Evolutionary conservation across 1,140 invertebrate species (phyloP).

Genomic region (Lordiphosa collinella): DNA sequence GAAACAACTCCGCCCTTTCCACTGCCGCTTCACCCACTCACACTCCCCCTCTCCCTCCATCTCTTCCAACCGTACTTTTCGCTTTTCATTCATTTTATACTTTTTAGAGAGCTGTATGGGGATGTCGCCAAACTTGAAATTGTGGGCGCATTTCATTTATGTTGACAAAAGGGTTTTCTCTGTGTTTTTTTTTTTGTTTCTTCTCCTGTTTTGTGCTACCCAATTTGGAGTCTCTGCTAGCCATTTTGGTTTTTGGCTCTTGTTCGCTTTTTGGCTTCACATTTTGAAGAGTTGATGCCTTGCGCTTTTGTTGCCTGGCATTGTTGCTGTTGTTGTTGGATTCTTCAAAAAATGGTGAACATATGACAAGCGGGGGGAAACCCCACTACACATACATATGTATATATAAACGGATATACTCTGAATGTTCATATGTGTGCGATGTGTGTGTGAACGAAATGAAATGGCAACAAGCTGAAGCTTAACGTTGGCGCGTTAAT

Average conservation of each 20-base stretch:
- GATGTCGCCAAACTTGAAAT: conserved; percentile 65
- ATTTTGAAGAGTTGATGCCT: conserved; percentile 67
- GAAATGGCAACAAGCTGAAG: conserved; percentile 48
- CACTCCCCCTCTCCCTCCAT: not conserved
- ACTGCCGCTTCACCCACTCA: not conserved
- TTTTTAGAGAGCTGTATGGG: conserved; percentile 39
- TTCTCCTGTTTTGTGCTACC: conserved; percentile 38
- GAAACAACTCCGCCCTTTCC: conserved; percentile 14
- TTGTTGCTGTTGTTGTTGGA: conserved; percentile 36
- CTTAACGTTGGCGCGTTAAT: conserved; percentile 45
- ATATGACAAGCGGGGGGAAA: conserved; percentile 44
- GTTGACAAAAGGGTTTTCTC: conserved; percentile 68
- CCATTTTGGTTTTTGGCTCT: conserved; percentile 19
- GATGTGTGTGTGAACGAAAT: conserved; percentile 23
- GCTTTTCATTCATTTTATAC: conserved; percentile 70
- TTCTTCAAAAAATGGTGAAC: conserved; percentile 29
- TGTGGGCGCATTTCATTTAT: conserved; percentile 75
- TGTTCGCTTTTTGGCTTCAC: conserved; percentile 40
- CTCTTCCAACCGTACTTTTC: conserved; percentile 48
- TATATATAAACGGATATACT: not conserved
- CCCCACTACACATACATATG: not conserved
- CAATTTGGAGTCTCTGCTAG: conserved; percentile 48
- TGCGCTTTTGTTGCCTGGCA: conserved; percentile 63
- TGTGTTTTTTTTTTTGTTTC: not conserved
- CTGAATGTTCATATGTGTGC: not conserved